phyloP scores from a whole-genome alignment of 2,888 invertebrate genomes.

The Diaphora mendica region DNA sequence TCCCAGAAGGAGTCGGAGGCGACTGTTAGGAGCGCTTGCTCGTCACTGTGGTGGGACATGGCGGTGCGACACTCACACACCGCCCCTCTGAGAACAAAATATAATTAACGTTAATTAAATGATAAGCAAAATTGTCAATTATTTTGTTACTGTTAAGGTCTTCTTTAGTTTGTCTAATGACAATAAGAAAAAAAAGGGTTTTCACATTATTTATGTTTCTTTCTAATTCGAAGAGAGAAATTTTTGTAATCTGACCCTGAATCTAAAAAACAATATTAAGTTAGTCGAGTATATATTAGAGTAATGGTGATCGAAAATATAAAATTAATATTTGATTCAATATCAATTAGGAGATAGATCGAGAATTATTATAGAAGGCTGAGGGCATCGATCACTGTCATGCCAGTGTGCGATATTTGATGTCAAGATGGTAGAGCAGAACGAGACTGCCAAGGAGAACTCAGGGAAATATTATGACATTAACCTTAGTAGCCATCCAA shows the following conservation, averaged over 20 bases:
- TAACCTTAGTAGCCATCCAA: not conserved
- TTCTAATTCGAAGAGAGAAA: not conserved
- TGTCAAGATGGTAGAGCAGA: conserved; percentile 17
- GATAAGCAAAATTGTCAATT: not conserved
- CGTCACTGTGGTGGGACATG: conserved; percentile 99
- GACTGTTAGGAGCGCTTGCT: conserved; percentile 96
- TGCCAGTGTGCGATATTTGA: conserved; percentile 26
- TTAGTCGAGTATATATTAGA: not conserved
- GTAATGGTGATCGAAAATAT: not conserved
- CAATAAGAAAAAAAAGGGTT: not conserved
- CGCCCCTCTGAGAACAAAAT: conserved; percentile 77
- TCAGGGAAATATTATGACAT: not conserved
- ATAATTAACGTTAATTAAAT: conserved; percentile 12
- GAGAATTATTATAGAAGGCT: not conserved
- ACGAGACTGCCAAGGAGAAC: not conserved
- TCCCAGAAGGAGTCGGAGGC: conserved; percentile 99
- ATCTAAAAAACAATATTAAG: not conserved
- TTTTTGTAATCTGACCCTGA: not conserved
- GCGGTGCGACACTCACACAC: conserved; percentile 87
- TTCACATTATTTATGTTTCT: not conserved
- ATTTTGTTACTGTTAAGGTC: not conserved
- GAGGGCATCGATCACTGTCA: conserved; percentile 44
- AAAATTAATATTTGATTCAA: not conserved
- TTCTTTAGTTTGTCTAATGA: not conserved
- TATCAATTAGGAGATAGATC: not conserved